Evolutionary conservation across 2,797 vertebrate species (phyloP).

Genomic region (Loris lydekkerianus): DNA sequence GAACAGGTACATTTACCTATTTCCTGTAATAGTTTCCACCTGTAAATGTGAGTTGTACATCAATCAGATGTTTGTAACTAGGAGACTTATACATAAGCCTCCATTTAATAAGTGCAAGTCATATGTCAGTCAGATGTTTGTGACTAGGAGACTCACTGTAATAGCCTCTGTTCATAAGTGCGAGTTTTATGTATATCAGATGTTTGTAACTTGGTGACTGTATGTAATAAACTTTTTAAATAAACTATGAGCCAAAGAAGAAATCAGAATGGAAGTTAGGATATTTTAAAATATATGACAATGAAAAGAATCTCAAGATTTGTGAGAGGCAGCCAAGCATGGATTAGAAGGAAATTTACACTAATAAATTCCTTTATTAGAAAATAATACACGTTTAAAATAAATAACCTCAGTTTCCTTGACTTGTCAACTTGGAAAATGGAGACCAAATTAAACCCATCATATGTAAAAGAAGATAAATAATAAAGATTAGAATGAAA

Average conservation of each 20-base stretch:
- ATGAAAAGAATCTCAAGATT: background rate
- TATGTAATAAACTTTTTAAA: background rate
- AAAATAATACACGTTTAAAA: slow-evolving; percentile 1
- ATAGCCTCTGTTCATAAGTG: too few relatives aligned
- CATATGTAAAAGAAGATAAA: background rate
- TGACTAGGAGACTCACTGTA: too few relatives aligned
- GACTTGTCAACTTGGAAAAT: background rate
- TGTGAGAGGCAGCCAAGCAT: background rate
- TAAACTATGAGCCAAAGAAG: background rate
- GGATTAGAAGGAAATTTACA: background rate
- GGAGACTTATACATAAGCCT: too few relatives aligned
- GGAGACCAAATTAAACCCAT: background rate
- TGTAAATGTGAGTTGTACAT: too few relatives aligned
- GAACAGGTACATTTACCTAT: too few relatives aligned
- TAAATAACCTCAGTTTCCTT: slow-evolving; percentile 19
- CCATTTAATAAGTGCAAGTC: too few relatives aligned
- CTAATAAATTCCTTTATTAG: background rate
- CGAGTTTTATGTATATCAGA: too few relatives aligned
- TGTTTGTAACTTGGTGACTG: too few relatives aligned
- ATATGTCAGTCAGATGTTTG: too few relatives aligned
- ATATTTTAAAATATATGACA: background rate
- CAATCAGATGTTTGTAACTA: too few relatives aligned
- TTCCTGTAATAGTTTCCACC: too few relatives aligned
- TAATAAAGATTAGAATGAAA: slow-evolving; percentile 11
- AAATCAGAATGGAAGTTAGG: background rate